A percentile compares a stretch with the other conserved stretches of the same genome.
Conservation (phyloP, 2,888 invertebrate genomes). For the Scaptomyza tumidula region DNA sequence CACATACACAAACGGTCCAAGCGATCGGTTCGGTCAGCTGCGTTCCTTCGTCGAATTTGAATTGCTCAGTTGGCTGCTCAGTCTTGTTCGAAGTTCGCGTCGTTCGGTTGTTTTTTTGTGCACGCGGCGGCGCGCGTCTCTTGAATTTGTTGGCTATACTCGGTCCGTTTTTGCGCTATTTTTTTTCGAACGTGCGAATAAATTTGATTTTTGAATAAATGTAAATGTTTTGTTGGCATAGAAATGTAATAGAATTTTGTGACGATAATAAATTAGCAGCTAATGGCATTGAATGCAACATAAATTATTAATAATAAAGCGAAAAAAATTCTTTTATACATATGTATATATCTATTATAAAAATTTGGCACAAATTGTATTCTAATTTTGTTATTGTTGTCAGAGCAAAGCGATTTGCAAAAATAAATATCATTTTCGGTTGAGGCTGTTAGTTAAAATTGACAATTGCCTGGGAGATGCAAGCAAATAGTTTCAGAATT, state of each 20-base stretch:
- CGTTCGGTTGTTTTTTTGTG: conserved; percentile 66
- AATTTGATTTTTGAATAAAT: conserved; percentile 44
- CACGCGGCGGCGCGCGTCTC: conserved; percentile 67
- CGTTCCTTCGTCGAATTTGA: conserved; percentile 32
- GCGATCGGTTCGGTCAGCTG: conserved; percentile 36
- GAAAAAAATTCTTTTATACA: conserved; percentile 3
- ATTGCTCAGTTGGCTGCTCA: conserved; percentile 35
- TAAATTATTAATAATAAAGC: conserved; percentile 45
- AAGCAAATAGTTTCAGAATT: not conserved
- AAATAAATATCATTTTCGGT: conserved; percentile 24
- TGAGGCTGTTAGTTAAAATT: conserved; percentile 34
- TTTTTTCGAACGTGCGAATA: conserved; percentile 45
- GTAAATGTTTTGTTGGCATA: conserved; percentile 47
- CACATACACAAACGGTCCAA: conserved; percentile 5
- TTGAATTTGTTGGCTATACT: conserved; percentile 14
- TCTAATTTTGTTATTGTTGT: conserved; percentile 39
- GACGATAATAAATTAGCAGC: conserved; percentile 53
- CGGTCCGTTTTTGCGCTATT: conserved; percentile 23
- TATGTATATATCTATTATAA: not conserved
- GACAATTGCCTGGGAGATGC: conserved; percentile 44
- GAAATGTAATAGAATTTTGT: conserved; percentile 39
- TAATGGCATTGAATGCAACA: conserved; percentile 56
- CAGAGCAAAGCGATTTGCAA: conserved; percentile 12
- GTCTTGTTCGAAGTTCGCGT: conserved; percentile 79
- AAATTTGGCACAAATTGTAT: conserved; percentile 26